Base-by-base conservation (phyloP, 2,797 vertebrate genomes). In the Myiotriccus ornatus region DNA sequence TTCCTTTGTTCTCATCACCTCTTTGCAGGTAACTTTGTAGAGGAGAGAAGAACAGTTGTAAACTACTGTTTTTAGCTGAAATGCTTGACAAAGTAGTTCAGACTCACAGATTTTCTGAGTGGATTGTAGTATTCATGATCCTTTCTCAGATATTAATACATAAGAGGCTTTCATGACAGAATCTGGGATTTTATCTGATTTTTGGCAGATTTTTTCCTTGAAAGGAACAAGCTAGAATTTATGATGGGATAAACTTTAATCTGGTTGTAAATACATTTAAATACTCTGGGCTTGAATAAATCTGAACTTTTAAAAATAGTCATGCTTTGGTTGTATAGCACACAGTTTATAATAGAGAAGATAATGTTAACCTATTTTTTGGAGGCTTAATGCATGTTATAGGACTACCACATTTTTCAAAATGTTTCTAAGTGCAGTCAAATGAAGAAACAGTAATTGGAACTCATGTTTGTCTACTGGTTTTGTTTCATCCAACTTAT, bases 221-320 rank as follows among this genome's bases (percentile, higher is more conserved):
- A 89, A 83, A 76, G 65, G 82, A 84, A 8, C 91, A 92, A 87
- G 49, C 64, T 89, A 68, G 76, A 80, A 64, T 77, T 87, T 80
- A 3, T 67, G 87, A 80, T 71, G 82, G 68, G 89, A 91, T 95
- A 80, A 92, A 80, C 47, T 80, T 93, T 94, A 95, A 96, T 79
- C 93, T 85, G 82, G 23, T 91, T 96, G 83, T 85, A 95, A 96
- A 87, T 93, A 89, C 71, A 35, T 87, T 77, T 91, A 91, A 89
- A 87, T 96, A 76, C 74, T 84, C 63, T 6, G 43, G 37, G 52
- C 68, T 87, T 60, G 49, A 85, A 64, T 85, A 91, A 92, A 93
- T 92, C 84, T 60, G 64, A 85, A 85, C 68, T 89, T 85, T 28
- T 67, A 56, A 77, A 85, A 89, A 68, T 67, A 77, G 76, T 79